phyloP scores from a whole-genome alignment of 2,797 vertebrate species.

The Propithecus perrieri region DNA sequence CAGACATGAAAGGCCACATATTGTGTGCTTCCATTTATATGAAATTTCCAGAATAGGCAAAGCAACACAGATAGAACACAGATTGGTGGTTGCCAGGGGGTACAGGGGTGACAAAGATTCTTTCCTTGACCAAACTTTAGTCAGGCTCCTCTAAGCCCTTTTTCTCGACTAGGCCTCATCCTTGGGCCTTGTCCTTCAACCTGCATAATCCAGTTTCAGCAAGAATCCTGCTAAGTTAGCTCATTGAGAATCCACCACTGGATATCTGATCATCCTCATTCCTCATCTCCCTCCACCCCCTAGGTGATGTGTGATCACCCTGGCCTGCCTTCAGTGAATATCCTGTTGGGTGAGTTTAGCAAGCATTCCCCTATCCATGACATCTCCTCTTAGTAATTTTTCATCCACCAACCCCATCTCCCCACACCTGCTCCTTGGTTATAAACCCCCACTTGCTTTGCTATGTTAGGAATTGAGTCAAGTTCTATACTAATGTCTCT shows the following conservation, averaged over 20 bases:
- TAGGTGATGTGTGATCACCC: not conserved
- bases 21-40: not conserved
- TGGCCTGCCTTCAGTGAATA: conserved; percentile 19
- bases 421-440: not conserved
- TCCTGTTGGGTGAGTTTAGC: conserved; percentile 11
- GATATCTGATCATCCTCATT: not conserved
- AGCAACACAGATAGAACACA: not conserved
- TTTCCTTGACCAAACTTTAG: not conserved
- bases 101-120: not conserved
- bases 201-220: not conserved
- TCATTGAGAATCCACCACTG: not conserved
- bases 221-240: not conserved
- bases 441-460: not conserved
- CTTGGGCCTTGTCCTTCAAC: not conserved
- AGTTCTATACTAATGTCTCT: not conserved
- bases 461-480: conserved; percentile 23
- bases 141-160: not conserved
- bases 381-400: conserved; percentile 36
- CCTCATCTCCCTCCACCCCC: not conserved
- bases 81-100: not conserved
- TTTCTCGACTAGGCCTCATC: not conserved
- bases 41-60: conserved; percentile 5
- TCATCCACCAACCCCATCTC: not conserved
- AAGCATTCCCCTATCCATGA: not conserved
- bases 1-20: not conserved